phyloP scores from a whole-genome alignment of 1,140 invertebrate genomes.

The Chymomyza costata region DNA sequence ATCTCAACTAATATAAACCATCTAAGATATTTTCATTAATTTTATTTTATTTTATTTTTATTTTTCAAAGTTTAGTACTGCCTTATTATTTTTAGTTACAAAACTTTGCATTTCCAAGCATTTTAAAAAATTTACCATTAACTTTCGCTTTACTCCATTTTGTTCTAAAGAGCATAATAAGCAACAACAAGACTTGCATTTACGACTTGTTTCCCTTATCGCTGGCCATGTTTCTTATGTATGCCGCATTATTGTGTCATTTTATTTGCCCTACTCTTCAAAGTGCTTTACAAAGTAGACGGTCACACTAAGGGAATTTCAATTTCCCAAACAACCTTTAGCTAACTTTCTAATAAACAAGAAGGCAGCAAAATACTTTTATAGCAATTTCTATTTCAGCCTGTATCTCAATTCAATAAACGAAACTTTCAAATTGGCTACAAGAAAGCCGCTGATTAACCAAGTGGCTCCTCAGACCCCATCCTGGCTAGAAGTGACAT shows the following conservation, averaged over 20 bases:
- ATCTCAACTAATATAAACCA: no score
- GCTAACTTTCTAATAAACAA: constrained; percentile 37
- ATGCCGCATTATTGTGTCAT: constrained; percentile 41
- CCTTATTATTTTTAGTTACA: no score
- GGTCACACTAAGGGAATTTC: constrained; percentile 31
- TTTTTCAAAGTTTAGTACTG: no score
- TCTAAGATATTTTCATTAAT: no score
- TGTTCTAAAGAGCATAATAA: no score
- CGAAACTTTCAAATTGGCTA: constrained; percentile 29
- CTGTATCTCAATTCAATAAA: constrained; percentile 41
- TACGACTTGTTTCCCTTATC: no score
- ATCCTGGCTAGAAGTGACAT: constrained; percentile 30
- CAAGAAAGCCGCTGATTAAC: constrained; percentile 44
- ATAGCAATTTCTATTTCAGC: no score
- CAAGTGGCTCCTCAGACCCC: background rate
- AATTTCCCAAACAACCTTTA: constrained; percentile 6
- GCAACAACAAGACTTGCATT: constrained; percentile 9
- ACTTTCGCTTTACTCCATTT: no score
- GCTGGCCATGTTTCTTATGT: constrained; percentile 28
- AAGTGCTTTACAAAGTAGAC: no score
- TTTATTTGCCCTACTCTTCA: background rate
- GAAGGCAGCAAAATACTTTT: constrained; percentile 36
- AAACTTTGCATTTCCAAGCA: no score
- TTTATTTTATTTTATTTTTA: no score
- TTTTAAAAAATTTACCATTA: no score